phyloP scores from a whole-genome alignment of 30 jellyfish, hydroid and myxozoan species.

The Pseudorhiza aurosa region DNA sequence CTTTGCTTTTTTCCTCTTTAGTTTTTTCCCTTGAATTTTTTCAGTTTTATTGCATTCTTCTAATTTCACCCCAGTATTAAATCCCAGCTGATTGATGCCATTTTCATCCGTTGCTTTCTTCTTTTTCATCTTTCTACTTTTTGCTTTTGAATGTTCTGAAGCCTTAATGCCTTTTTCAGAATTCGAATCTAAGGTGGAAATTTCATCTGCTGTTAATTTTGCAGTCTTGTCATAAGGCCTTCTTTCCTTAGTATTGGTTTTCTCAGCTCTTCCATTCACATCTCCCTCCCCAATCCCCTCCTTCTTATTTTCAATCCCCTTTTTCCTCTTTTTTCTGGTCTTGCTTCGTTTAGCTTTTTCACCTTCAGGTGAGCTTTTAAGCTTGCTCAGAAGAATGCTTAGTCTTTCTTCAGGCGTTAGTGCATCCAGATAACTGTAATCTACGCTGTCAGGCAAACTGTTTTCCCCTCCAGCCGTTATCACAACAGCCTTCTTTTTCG shows the following conservation, averaged over 20 bases:
- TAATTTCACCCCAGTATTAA: too few species aligned
- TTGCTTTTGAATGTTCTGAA: neutral
- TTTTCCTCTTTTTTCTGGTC: too few species aligned
- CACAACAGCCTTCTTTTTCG: neutral
- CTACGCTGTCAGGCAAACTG: neutral
- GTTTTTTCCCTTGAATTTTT: neutral
- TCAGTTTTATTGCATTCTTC: too few species aligned
- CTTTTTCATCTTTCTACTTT: neutral
- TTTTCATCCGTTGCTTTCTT: neutral
- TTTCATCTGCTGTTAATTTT: neutral
- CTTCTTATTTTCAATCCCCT: neutral
- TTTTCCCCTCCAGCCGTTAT: neutral
- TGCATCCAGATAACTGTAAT: neutral
- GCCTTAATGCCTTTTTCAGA: neutral
- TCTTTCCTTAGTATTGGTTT: neutral
- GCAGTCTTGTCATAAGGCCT: neutral
- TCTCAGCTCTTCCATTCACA: neutral
- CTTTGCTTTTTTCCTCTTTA: neutral
- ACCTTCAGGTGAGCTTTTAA: too few species aligned
- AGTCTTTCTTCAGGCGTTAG: neutral
- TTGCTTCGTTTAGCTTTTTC: too few species aligned
- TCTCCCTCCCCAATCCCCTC: neutral
- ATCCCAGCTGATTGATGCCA: too few species aligned
- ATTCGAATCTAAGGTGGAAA: neutral
- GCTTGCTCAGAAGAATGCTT: neutral